Evolutionary conservation across 2,113 vertebrate genomes (phyloP), one percentile per base, ranked within the genome.

Genomic region (Poicephalus meyeri): DNA sequence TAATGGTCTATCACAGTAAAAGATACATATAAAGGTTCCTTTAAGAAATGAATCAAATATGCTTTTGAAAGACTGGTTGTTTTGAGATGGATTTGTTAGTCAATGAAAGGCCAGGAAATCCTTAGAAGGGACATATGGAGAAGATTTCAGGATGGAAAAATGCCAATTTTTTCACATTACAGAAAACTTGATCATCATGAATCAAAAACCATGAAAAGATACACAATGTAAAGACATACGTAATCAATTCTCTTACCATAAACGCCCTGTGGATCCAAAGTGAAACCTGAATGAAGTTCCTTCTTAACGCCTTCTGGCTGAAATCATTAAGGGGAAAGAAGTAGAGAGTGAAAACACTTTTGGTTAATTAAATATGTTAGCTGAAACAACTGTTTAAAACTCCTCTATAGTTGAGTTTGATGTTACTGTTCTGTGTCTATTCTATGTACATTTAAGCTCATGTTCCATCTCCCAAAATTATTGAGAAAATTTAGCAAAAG

Each of bases 281-380:
- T 98, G 46, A 98, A 96, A 31, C 98, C 99, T 12, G 96, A 72
- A 28, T 96, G 86, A 28, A 70, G 80, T 82, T 99, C 99, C 50
- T 50, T 98, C 92, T 83, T 98, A 77, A 99, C 47, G 3, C 99
- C 99, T 98, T 99, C 99, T 82, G 99, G 99, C 99, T 99, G 98
- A 81, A 98, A 95, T 89, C 72, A 95, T 96, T 16, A 61, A 50
- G 44, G 95, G 82, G 39, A 89, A 84, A 93, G 42, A 85, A 72
- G 28, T 0, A 91, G 31, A 68, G 80, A 71, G 71, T 49, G 1
- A 50, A 80, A 86, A 46, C 2, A 52, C 11, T n/a, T 78, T 26
- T 83, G 2, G 5, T 86, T 90, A 74, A 86, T 93, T 56, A 86
- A 83, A 91, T 29, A 13, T 4, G 60, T 47, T 55, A 66, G 11